A percentile compares a stretch with the other conserved stretches of the same genome.
Conservation (phyloP, 2,888 invertebrate genomes). For the Archips xylosteana region DNA sequence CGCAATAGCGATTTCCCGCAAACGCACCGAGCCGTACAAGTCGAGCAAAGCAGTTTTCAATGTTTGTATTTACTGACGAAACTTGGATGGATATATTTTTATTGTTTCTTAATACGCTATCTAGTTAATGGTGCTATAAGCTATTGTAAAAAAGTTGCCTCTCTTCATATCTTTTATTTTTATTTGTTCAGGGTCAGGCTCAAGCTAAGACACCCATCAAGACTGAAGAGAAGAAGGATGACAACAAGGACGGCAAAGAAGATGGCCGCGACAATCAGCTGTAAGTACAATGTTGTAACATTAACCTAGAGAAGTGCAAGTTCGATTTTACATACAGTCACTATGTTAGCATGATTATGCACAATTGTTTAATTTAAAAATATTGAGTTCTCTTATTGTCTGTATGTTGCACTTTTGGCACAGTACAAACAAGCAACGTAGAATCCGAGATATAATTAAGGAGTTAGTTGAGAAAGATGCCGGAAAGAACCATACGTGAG, state of each 20-base stretch:
- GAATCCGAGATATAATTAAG: slow-evolving; percentile 49
- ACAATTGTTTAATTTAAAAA: background rate
- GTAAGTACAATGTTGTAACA: slow-evolving; percentile 78
- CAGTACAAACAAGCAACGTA: slow-evolving; percentile 46
- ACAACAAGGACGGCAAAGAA: slow-evolving; percentile 87
- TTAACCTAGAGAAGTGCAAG: background rate
- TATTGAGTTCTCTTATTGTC: slow-evolving; percentile 22
- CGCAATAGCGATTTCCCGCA: background rate
- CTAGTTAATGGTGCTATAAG: too few species aligned
- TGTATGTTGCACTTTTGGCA: slow-evolving; percentile 42
- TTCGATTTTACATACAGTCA: slow-evolving; percentile 21
- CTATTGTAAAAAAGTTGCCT: too few species aligned
- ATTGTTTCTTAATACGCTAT: too few species aligned
- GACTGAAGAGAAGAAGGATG: slow-evolving; percentile 69
- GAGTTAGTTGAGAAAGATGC: slow-evolving; percentile 40
- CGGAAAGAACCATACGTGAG: slow-evolving; percentile 36
- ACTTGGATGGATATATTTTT: too few species aligned
- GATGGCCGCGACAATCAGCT: slow-evolving; percentile 93
- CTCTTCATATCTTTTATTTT: background rate
- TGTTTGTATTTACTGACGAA: too few species aligned
- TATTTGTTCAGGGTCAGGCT: slow-evolving; percentile 45
- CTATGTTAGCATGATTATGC: background rate
- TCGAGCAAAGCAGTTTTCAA: too few species aligned
- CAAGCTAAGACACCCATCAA: slow-evolving; percentile 61
- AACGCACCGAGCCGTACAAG: too few species aligned